Base-by-base conservation (phyloP, 1,140 invertebrate species). In the Diuraphis noxia region DNA sequence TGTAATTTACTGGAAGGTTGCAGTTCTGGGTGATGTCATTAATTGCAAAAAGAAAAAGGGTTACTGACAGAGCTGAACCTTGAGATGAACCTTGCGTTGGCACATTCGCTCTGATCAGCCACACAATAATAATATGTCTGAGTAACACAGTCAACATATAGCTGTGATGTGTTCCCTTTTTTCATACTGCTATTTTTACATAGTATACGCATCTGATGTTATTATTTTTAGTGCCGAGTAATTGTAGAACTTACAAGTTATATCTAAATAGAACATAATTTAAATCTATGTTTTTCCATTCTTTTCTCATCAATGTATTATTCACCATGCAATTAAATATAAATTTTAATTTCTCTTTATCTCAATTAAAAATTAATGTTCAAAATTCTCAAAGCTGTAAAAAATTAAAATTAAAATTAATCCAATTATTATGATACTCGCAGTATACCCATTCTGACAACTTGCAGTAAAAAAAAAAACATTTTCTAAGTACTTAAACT, bases 211-310 rank as follows among this genome's bases (percentile, higher is more conserved):
- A 41, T 41, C 38, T 19, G 77, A 36, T 79, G 77, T 79, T 79
- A 43, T 84, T 84, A 84, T 84, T 84, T 84, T 84, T 84, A 84
- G 81, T 84, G 13, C 25, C 23, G 79, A 38, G 36, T 81, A 38
- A 81, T 40, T 81, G n/a, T 30, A 81, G 79, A 36, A 81, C 79
- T 81, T 81, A 81, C 38, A 40, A 81, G 34, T 38, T 40, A 21
- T 10, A 25, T 81, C 38, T 81, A 81, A 81, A 81, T 81, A 40
- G 23, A 81, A 81, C 56, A n/a, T 4, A n/a, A 72, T 72, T n/a
- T 72, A 72, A n/a, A 72, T 63, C n/a, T n/a, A 72, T n/a, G n/a
- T 63, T 63, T 63, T 63, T 30, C 25, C 7, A 30, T 56, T 56
- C n/a, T 63, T 63, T 63, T 25, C 25, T 72, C 56, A n/a, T 72